Evolutionary conservation across 2,888 invertebrate genomes (phyloP).

Genomic region (Osedax fenrisi): DNA sequence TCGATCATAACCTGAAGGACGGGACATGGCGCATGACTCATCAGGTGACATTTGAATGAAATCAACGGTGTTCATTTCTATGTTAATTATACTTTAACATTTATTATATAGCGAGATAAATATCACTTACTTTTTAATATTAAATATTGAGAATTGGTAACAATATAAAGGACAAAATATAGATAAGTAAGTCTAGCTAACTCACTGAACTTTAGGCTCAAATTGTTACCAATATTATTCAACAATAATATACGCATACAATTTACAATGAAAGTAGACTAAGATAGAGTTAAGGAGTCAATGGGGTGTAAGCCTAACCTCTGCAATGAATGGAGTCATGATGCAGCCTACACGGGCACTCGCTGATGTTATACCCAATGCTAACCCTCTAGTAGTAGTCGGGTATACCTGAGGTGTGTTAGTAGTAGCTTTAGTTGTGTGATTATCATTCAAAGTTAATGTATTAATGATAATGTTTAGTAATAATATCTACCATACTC

Average conservation of each 20-base stretch:
- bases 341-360: slow-evolving; percentile 82
- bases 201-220: too few species aligned
- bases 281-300: background rate
- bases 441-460: background rate
- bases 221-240: too few species aligned
- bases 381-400: slow-evolving; percentile 73
- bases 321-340: slow-evolving; percentile 81
- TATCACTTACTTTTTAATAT: too few species aligned
- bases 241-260: background rate
- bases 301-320: slow-evolving; percentile 55
- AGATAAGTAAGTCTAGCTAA: too few species aligned
- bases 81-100: too few species aligned
- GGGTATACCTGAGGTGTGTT: slow-evolving; percentile 61
- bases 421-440: background rate
- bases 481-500: background rate
- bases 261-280: background rate
- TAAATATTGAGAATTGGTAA: too few species aligned
- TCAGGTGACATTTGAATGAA: too few species aligned
- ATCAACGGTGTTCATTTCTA: too few species aligned
- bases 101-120: too few species aligned
- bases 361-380: slow-evolving; percentile 78
- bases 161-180: too few species aligned
- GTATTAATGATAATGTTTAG: background rate
- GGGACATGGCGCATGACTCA: too few species aligned
- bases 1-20: slow-evolving; percentile 45